Base-by-base conservation (phyloP, 2,113 vertebrate species). In the Calypte anna region DNA sequence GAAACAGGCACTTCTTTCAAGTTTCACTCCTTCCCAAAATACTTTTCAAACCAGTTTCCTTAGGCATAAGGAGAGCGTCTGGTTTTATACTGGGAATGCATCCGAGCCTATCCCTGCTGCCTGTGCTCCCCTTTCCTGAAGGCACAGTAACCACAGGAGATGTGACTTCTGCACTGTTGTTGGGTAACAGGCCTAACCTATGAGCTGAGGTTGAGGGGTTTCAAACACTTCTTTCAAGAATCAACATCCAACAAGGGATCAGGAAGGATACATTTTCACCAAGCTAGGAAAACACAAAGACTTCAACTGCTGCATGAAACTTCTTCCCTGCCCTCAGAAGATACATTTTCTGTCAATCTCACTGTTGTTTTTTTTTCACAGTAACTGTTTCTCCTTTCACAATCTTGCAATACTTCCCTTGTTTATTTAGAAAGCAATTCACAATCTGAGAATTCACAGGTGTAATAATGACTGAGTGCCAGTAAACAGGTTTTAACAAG, bases 401-500 rank as follows among this genome's bases (percentile, higher is more conserved):
- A 31, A 31, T 30, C n/a, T 38, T 57, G 10, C 33, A 68, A 21
- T 25, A 63, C 4, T 15, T 48, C 25, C 38, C 19, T 31, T 6
- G 0, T 9, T 66, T 62, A 91, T 59, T 83, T 67, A 73, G 72
- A 88, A 81, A 77, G 63, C 8, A 88, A 59, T 63, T 67, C 36
- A 38, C 20, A 77, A 30, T 40, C 33, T 4, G 16, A 40, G 27
- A 91, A 81, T n/a, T 80, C 48, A 57, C 20, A 88, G 19, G 43
- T 86, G 12, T 54, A 88, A 31, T 55, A 55, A 74, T 7, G 25
- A 25, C 43, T 24, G 11, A 94, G 20, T 43, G 38, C 31, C 64
- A 83, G 57, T 57, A 63, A 91, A 63, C 25, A 77, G 16, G 33
- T 67, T 88, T 81, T 91, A 86, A 55, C 79, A 83, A 96, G 80